Evolutionary conservation across 1,140 invertebrate genomes (phyloP), one percentile per base, ranked within the genome.

Genomic region (Apis dorsata): DNA sequence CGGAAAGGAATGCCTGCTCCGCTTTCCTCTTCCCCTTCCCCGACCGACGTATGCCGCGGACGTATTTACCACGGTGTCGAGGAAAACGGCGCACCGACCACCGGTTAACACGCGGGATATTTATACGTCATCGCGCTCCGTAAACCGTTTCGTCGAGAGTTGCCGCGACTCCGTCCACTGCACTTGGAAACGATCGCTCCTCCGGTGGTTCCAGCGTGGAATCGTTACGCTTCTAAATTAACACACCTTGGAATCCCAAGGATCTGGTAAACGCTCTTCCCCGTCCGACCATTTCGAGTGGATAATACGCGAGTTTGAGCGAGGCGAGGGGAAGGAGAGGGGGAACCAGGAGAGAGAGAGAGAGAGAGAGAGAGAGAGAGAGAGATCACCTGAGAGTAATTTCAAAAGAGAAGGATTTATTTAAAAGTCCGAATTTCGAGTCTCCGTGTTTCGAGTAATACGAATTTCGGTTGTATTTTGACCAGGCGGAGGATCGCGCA

Each of bases 21-120:
- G 57, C 68, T 81, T 84, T 86, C 65, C 76, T 77, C 85, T 90
- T 70, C 81, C 74, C 17, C 86, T 90, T 70, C 81, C 74, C 17
- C 86, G 90, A 91, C 89, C 86, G 86, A 90, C n/a, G n/a, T n/a
- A n/a, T 85, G 88, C 89, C 89, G 85, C 85, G 82, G 83, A 88
- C 70, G 51, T 69, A 62, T 80, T 75, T 76, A 28, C 55, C 55
- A 63, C 19, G 34, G 34, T 3, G 34, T 34, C 34, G 62, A 76
- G 76, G 65, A 84, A 84, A 86, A 51, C 55, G 65, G 34, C 71
- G 72, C 53, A 59, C 28, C 49, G 51, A 65, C 65, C 28, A 24
- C 62, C 59, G 51, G 13, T 74, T 57, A 79, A 79, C 71, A 53
- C 72, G 70, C 51, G 59, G n/a, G 65, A 76, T 86, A 83, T 76